These are phyloP conservation scores for Leucophenga montana DNA, from an alignment of 2,888 invertebrate genomes.

Conservation along the genomic window DNA sequence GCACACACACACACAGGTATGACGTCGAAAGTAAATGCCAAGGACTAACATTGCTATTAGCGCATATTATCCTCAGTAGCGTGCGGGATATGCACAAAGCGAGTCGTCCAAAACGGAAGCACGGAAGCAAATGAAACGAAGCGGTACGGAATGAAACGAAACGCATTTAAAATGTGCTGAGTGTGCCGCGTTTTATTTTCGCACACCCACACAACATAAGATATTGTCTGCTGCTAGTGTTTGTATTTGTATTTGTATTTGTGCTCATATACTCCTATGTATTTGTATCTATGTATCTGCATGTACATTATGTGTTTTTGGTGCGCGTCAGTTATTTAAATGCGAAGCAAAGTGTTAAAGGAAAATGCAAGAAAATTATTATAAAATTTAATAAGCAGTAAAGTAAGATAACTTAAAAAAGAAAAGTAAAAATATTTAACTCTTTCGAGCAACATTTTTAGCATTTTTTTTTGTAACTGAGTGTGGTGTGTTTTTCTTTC, in stretches of 20 bases:
- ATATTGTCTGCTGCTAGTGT: background rate
- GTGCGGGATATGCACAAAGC: slow-evolving; percentile 55
- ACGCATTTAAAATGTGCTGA: too few relatives aligned
- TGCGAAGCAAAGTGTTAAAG: slow-evolving; percentile 13
- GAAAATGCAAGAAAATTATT: slow-evolving; percentile 10
- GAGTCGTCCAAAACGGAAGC: slow-evolving; percentile 44
- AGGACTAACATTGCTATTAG: slow-evolving; percentile 27
- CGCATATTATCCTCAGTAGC: slow-evolving; percentile 52
- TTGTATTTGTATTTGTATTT: background rate
- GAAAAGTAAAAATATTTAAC: background rate
- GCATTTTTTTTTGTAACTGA: background rate
- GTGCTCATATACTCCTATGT: too few relatives aligned
- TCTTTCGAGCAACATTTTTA: background rate
- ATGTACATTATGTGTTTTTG: background rate
- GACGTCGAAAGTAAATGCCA: slow-evolving; percentile 19
- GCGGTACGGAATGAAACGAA: too few relatives aligned
- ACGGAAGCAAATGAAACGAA: slow-evolving; percentile 19
- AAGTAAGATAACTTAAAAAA: background rate
- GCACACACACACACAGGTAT: slow-evolving; percentile 30
- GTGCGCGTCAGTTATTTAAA: slow-evolving; percentile 25
- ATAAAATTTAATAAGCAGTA: background rate
- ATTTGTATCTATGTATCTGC: background rate
- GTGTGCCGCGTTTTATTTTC: slow-evolving; percentile 7
- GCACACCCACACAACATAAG: background rate
- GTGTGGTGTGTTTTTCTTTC: background rate